phyloP scores from a whole-genome alignment of 92 coral and sea anemone species.

The Umimayanthus kanabou region DNA sequence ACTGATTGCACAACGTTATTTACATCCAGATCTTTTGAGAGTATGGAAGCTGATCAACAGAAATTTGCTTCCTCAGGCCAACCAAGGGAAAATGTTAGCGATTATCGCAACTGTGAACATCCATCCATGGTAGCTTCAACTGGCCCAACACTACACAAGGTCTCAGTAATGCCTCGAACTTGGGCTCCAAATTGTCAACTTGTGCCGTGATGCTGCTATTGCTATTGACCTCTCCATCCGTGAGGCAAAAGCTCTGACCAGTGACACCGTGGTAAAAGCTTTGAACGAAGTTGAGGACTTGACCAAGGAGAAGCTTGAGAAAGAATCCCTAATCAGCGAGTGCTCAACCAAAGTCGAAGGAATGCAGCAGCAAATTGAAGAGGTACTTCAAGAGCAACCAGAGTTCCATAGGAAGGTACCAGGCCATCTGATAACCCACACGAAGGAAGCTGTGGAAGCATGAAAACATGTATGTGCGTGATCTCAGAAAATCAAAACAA shows the following conservation, averaged over 20 bases:
- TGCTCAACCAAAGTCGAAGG: neutral
- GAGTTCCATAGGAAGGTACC: neutral
- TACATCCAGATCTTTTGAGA: slow-evolving; percentile 13
- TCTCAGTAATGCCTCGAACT: slow-evolving; percentile 13
- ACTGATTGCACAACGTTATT: neutral
- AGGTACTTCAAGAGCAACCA: neutral
- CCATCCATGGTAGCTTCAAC: slow-evolving; percentile 16
- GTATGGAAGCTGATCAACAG: neutral
- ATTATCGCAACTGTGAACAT: slow-evolving; percentile 17
- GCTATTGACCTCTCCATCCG: neutral
- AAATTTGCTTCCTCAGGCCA: neutral
- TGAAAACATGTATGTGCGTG: neutral
- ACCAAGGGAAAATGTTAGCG: neutral
- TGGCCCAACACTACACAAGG: neutral
- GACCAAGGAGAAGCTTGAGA: neutral
- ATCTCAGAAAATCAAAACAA: neutral
- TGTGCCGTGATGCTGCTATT: neutral
- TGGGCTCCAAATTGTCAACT: neutral
- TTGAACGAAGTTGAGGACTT: neutral
- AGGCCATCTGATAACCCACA: neutral
- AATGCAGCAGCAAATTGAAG: neutral
- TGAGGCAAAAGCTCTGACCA: slow-evolving; percentile 1
- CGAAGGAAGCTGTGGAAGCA: slow-evolving; percentile 1
- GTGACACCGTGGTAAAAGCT: neutral
- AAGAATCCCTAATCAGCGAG: neutral